A percentile compares a stretch with the other conserved stretches of the same genome.
Conservation (phyloP, 1,140 invertebrate genomes). For the Atta colombica region DNA sequence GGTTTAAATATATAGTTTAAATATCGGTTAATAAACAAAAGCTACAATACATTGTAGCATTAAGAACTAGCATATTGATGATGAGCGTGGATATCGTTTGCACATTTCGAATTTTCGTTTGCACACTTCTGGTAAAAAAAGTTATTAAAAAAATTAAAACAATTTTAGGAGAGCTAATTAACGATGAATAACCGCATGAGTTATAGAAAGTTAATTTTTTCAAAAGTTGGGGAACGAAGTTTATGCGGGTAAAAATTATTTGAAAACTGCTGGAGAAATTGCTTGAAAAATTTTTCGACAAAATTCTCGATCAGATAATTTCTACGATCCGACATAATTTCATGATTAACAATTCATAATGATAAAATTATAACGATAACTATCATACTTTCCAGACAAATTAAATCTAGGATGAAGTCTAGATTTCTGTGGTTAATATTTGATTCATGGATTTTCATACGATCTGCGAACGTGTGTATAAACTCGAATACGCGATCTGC, state of each 20-base stretch:
- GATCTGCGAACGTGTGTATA: constrained; percentile 17
- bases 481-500: constrained; percentile 21
- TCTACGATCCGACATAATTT: neutral
- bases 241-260: neutral
- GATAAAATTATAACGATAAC: neutral
- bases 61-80: constrained; percentile 10
- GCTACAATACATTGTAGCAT: neutral
- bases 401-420: neutral
- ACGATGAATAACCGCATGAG: too few species aligned
- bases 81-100: neutral
- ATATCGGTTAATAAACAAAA: constrained; percentile 36
- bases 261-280: constrained; percentile 1
- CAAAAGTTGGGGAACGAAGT: too few species aligned
- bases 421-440: constrained; percentile 29
- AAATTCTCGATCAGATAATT: constrained; percentile 1
- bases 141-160: too few species aligned
- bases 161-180: too few species aligned
- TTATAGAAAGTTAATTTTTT: too few species aligned
- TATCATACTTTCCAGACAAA: neutral
- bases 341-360: neutral
- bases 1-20: constrained; percentile 39
- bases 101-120: too few species aligned
- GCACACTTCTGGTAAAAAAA: too few species aligned
- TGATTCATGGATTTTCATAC: constrained; percentile 17
- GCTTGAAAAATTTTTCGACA: neutral